Conservation (phyloP, 2,113 vertebrate species). For the Rhabdornis inornatus region DNA sequence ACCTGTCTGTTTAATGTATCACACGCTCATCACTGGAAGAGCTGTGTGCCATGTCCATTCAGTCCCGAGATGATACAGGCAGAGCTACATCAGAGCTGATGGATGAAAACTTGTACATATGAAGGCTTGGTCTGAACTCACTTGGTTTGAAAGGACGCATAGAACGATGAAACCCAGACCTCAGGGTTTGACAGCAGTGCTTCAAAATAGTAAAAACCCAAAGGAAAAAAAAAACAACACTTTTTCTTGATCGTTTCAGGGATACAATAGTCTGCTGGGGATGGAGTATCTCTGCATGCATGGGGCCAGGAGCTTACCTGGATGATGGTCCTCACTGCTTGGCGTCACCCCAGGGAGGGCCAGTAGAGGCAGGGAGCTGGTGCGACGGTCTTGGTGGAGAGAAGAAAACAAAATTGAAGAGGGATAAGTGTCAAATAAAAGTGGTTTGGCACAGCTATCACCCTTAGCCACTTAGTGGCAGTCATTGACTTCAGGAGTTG, state of each 20-base stretch:
- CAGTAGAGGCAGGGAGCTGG: slow-evolving; percentile 19
- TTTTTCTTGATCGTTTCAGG: neutral
- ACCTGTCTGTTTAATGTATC: neutral
- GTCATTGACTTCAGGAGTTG: neutral
- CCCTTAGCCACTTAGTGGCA: neutral
- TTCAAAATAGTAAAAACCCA: neutral
- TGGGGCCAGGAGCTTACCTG: neutral
- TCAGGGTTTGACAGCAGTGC: accelerated
- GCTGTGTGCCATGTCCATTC: neutral
- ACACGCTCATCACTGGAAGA: neutral
- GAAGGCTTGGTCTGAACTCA: neutral
- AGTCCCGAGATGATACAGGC: neutral
- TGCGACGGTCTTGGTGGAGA: slow-evolving; percentile 29
- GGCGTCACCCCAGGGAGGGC: neutral
- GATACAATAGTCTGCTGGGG: neutral
- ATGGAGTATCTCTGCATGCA: neutral
- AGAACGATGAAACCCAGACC: neutral
- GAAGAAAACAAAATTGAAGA: neutral
- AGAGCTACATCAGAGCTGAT: neutral
- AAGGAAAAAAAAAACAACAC: neutral
- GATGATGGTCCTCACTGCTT: neutral
- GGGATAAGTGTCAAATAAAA: neutral
- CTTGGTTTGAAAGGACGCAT: neutral
- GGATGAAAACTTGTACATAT: neutral
- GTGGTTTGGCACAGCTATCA: neutral